Evolutionary conservation across 30 jellyfish, hydroid and myxozoan genomes (phyloP).

Genomic region (Morbakka virulenta): DNA sequence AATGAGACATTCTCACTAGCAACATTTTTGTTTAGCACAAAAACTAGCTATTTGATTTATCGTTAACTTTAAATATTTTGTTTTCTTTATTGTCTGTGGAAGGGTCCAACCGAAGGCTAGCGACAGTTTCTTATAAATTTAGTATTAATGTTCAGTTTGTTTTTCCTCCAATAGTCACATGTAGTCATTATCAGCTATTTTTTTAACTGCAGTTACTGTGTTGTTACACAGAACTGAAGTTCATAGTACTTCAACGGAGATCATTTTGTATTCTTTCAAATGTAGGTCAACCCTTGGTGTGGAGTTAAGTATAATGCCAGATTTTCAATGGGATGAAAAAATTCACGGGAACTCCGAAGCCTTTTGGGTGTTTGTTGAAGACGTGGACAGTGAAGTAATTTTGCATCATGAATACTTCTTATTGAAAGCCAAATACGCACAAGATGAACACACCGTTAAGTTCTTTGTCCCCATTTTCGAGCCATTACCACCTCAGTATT

Average conservation of each 20-base stretch:
- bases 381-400: constrained; percentile 95
- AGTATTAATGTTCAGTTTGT: no score
- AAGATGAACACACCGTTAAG: constrained; percentile 93
- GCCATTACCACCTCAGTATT: constrained; percentile 98
- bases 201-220: no score
- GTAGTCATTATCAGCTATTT: no score
- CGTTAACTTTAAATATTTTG: no score
- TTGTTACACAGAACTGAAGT: no score
- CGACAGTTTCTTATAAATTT: no score
- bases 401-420: constrained; percentile 96
- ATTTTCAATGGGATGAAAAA: constrained; percentile 97
- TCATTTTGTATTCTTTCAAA: neutral
- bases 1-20: no score
- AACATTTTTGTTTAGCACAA: no score
- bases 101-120: no score
- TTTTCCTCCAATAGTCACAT: no score
- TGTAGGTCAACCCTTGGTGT: constrained; percentile 84
- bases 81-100: no score
- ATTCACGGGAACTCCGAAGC: constrained; percentile 99
- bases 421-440: constrained; percentile 88
- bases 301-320: constrained; percentile 95
- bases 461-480: constrained; percentile 98
- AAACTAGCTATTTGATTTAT: no score
- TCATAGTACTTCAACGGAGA: neutral
- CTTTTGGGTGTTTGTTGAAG: constrained; percentile 97